These are phyloP conservation scores for Nettapus auritus DNA, from an alignment of 2,113 vertebrate species.

Conservation along the genomic window DNA sequence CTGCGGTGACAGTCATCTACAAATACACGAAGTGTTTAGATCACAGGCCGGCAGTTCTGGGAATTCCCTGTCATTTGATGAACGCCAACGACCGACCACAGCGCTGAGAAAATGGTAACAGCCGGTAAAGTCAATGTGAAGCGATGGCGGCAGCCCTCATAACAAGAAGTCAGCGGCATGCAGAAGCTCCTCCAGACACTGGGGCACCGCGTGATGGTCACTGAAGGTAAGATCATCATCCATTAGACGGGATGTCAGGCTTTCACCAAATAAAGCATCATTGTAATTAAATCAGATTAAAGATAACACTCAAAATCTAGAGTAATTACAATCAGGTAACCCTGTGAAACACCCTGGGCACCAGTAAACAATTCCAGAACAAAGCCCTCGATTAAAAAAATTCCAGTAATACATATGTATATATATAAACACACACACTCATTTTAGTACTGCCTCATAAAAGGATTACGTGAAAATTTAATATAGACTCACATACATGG, in stretches of 20 bases:
- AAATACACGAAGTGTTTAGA: fast-evolving
- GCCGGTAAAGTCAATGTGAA: not conserved
- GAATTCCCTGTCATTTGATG: not conserved
- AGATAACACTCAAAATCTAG: slow-evolving; percentile 56
- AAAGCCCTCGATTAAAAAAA: slow-evolving; percentile 52
- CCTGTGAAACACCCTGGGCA: slow-evolving; percentile 40
- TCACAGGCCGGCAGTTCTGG: not conserved
- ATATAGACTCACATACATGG: slow-evolving; percentile 1
- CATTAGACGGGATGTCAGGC: slow-evolving; percentile 43
- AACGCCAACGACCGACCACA: not conserved
- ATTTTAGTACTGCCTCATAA: slow-evolving; percentile 29
- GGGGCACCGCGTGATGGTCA: slow-evolving; percentile 69
- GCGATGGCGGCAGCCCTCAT: slow-evolving; percentile 39
- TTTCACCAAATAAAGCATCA: slow-evolving; percentile 65
- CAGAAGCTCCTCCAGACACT: slow-evolving; percentile 68
- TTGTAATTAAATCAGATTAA: slow-evolving; percentile 69
- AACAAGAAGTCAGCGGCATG: slow-evolving; percentile 34
- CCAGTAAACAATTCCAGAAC: slow-evolving; percentile 61
- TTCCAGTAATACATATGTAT: not conserved
- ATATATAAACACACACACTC: not conserved
- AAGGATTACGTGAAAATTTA: slow-evolving; percentile 28
- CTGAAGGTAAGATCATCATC: slow-evolving; percentile 63
- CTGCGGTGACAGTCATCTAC: not conserved
- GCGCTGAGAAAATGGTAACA: not conserved
- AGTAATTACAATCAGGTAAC: slow-evolving; percentile 47